A percentile compares a stretch with the other conserved stretches of the same genome.
phyloP scores from a whole-genome alignment of 1,140 invertebrate genomes.

The Calliphora vicina region DNA sequence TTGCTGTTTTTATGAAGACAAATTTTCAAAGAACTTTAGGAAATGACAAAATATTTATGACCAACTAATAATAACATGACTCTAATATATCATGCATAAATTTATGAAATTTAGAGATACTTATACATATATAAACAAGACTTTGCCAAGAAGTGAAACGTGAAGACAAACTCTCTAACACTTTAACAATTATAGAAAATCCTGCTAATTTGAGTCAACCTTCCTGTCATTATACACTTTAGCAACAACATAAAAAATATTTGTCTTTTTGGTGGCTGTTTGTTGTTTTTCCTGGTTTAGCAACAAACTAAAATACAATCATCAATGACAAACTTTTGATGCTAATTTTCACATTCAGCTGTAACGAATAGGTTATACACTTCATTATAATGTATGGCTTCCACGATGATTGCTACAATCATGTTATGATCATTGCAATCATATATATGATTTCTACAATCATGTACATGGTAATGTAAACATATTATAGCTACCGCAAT shows the following conservation, averaged over 20 bases:
- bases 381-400: too few species aligned
- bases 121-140: neutral
- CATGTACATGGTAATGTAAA: too few species aligned
- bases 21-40: neutral
- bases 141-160: neutral
- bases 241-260: slow-evolving; percentile 44
- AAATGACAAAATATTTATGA: slow-evolving; percentile 29
- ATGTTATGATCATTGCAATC: too few species aligned
- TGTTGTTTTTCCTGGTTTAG: neutral
- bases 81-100: neutral
- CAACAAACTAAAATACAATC: slow-evolving; percentile 6
- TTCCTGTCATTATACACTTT: slow-evolving; percentile 62
- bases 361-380: too few species aligned
- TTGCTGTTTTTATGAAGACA: neutral
- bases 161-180: neutral
- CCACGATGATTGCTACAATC: too few species aligned
- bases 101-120: neutral
- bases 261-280: neutral
- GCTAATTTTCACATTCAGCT: too few species aligned
- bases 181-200: slow-evolving; percentile 58
- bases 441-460: too few species aligned
- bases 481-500: too few species aligned
- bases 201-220: slow-evolving; percentile 62
- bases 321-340: neutral
- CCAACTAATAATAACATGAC: neutral